A percentile compares a stretch with the other conserved stretches of the same genome.
Conservation (phyloP, 2,797 vertebrate species). For the Myotis vivesi region DNA sequence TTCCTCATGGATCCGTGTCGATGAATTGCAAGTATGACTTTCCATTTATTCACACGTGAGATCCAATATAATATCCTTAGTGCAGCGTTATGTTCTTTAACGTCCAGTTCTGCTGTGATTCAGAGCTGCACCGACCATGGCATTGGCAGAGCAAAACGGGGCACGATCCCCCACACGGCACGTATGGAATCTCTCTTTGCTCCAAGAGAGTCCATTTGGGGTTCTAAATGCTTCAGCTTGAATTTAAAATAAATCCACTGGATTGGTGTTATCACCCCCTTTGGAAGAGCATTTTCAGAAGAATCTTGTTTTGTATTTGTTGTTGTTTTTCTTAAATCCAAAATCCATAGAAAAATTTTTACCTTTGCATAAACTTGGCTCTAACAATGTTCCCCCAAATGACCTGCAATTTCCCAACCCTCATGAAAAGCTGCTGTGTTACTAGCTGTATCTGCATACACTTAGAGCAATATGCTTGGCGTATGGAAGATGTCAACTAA, state of each 20-base stretch:
- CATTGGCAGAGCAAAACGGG: neutral
- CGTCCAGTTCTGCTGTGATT: neutral
- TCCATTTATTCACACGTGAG: constrained; percentile 35
- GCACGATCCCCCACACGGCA: neutral
- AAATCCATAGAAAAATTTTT: neutral
- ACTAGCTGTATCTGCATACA: neutral
- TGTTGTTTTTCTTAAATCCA: neutral
- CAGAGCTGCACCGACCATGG: neutral
- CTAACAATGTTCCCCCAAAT: neutral
- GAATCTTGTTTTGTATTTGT: neutral
- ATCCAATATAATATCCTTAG: constrained; percentile 4
- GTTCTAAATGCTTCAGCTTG: neutral
- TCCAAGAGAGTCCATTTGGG: neutral
- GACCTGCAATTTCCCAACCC: neutral
- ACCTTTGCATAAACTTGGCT: neutral
- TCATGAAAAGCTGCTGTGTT: neutral
- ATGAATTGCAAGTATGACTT: constrained; percentile 48
- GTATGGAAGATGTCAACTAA: neutral
- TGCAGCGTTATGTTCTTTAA: neutral
- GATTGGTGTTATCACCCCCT: neutral
- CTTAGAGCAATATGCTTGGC: neutral
- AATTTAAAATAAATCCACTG: constrained; percentile 19
- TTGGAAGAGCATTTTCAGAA: neutral
- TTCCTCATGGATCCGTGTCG: neutral
- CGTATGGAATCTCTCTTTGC: neutral